These are phyloP conservation scores for Diglossa cyanea DNA, from an alignment of 2,797 vertebrate genomes.

Conservation along the genomic window DNA sequence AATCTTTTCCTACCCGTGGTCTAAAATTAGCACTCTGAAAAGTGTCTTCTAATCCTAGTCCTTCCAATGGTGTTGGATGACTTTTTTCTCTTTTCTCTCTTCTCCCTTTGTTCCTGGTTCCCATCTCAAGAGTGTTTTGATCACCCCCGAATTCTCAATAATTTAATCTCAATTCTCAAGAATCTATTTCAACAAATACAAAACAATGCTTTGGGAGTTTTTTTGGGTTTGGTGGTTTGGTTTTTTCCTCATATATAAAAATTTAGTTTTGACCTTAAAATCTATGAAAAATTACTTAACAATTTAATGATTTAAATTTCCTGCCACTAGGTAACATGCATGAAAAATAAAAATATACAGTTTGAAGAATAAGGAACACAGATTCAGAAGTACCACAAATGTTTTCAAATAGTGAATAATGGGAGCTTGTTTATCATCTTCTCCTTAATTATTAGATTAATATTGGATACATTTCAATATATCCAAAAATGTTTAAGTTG, in stretches of 20 bases:
- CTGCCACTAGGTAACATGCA: not conserved
- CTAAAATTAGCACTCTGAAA: not conserved
- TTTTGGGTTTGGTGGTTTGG: not conserved
- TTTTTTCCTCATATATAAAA: not conserved
- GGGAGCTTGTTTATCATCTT: not conserved
- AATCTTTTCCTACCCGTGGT: not conserved
- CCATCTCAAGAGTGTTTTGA: not conserved
- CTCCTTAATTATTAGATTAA: not conserved
- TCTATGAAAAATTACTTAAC: not conserved
- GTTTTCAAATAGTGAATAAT: not conserved
- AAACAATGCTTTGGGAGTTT: accelerated
- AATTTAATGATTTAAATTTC: not conserved
- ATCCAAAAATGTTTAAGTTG: not conserved
- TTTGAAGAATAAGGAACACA: not conserved
- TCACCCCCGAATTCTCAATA: not conserved
- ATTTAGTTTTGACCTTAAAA: not conserved
- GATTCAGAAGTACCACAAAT: not conserved
- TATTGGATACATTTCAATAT: not conserved
- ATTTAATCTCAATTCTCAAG: too few species aligned
- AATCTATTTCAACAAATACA: not conserved
- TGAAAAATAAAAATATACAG: not conserved
- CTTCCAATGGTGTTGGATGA: not conserved
- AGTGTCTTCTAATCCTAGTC: not conserved
- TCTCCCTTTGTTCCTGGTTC: not conserved
- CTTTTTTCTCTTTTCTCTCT: not conserved